Percentiles rank a stretch among this genome's conserved stretches.
Evolutionary conservation across 2,113 vertebrate species (phyloP).

Genomic region (Forbesichthys papilliferus): DNA sequence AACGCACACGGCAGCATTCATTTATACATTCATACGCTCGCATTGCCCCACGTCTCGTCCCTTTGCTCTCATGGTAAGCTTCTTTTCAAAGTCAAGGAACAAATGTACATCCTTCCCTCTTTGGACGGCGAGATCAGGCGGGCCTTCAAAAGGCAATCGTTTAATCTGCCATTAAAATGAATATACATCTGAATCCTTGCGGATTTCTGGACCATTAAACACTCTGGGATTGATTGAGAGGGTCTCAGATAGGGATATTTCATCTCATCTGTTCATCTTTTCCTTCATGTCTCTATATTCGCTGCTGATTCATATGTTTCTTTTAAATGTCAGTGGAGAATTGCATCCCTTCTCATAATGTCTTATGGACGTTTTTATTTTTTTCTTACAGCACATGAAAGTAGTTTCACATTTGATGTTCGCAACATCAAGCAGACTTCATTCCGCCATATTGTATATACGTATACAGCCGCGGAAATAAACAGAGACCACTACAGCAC

Average conservation of each 20-base stretch:
- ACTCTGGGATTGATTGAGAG: slow-evolving; percentile 42
- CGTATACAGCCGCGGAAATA: too few relatives aligned
- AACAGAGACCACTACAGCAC: too few relatives aligned
- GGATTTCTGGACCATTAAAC: slow-evolving; percentile 59
- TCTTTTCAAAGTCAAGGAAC: slow-evolving; percentile 44
- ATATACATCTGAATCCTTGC: slow-evolving; percentile 36
- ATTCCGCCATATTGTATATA: too few relatives aligned
- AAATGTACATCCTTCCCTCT: slow-evolving; percentile 37
- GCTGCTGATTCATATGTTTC: slow-evolving; percentile 28
- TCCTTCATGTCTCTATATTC: slow-evolving; percentile 9
- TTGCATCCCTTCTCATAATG: not conserved
- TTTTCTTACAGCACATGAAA: not conserved
- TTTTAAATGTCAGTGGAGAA: not conserved
- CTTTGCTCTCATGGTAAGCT: slow-evolving; percentile 37
- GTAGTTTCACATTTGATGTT: not conserved
- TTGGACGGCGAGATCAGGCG: slow-evolving; percentile 37
- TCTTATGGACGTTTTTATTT: not conserved
- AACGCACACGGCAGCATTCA: slow-evolving; percentile 11
- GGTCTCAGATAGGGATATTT: slow-evolving; percentile 42
- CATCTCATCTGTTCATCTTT: slow-evolving; percentile 35
- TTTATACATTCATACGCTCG: slow-evolving; percentile 24
- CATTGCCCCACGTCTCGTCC: not conserved
- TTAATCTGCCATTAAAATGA: slow-evolving; percentile 43
- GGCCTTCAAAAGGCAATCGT: slow-evolving; percentile 27
- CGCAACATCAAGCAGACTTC: too few relatives aligned